Base-by-base conservation (phyloP, 1,140 invertebrate genomes). In the Lepidotrigona ventralis region DNA sequence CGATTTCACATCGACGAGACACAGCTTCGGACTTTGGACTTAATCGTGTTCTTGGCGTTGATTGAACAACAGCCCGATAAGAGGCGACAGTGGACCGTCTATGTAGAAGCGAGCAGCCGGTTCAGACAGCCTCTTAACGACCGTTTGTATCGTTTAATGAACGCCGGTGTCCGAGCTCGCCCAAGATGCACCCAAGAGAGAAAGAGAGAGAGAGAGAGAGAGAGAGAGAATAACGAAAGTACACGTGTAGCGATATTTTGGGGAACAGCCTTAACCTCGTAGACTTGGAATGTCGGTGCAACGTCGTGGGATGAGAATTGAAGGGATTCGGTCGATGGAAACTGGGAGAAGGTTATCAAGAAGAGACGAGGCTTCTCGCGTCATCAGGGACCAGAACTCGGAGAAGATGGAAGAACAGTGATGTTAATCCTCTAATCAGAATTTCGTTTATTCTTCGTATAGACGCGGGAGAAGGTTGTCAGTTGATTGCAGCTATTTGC, bases 131-230 rank as follows among this genome's bases (percentile, higher is more conserved):
- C 79, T 76, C 75, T 83, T 83, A 85, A 88, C 72, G 69, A 88
- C 72, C 80, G 75, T 88, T 74, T 78, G 73, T 83, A 81, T 84
- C 74, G 73, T 66, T 86, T 88, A 86, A 88, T 81, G 69, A 88
- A 88, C 33, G 64, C 4, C 12, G 51, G 8, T 68, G 68, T 82
- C 26, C 29, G 58, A 66, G 64, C 82, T 78, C 6, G 39, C 39
- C 6, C 39, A 64, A 64, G 26, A 15, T 29, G 26, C 26, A 29
- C 63, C 26, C 15, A 26, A 29, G 63, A 29, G 54, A 19, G 54
- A 56, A 0, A 46, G 39, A 46, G 39, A 46, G 54, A 56, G 54
- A 56, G 4, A 54, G 19, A 56, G 15, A 17, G 0, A 54, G 54
- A 56, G 39, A 46, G 39, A 46, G 39, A 8, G 77, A 54, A 54